Conservation (phyloP, 2,888 invertebrate species). For the Plemyria rubiginata region DNA sequence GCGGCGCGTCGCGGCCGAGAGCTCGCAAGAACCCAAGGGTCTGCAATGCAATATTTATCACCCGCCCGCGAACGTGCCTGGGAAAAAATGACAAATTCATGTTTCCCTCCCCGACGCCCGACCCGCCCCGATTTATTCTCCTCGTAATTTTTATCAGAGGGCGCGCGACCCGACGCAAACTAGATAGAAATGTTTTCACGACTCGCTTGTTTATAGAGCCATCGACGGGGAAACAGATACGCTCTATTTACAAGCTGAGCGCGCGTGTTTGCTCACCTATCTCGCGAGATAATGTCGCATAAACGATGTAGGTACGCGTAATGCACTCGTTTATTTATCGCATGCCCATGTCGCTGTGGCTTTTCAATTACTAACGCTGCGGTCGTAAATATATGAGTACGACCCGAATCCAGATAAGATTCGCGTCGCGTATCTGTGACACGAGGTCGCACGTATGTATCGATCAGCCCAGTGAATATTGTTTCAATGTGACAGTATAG, state of each 20-base stretch:
- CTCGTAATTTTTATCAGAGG: constrained; percentile 81
- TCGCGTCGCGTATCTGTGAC: constrained; percentile 56
- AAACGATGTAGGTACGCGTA: constrained; percentile 59
- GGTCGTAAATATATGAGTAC: constrained; percentile 46
- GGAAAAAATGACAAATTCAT: constrained; percentile 85
- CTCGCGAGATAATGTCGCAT: constrained; percentile 78
- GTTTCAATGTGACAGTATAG: constrained; percentile 71
- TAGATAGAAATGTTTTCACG: constrained; percentile 81
- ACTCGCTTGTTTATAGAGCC: constrained; percentile 81
- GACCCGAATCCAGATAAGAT: constrained; percentile 34
- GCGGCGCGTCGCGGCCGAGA: constrained; percentile 53
- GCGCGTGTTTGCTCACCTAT: constrained; percentile 74
- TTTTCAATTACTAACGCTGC: constrained; percentile 62
- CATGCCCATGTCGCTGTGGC: constrained; percentile 58
- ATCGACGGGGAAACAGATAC: constrained; percentile 79
- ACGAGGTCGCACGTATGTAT: constrained; percentile 61
- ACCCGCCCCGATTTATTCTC: constrained; percentile 75
- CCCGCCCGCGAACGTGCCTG: constrained; percentile 79
- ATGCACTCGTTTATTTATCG: constrained; percentile 64
- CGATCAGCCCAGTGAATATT: constrained; percentile 74
- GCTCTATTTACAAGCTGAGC: constrained; percentile 72
- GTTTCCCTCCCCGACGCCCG: constrained; percentile 63
- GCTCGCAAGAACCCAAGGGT: constrained; percentile 53
- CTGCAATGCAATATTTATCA: constrained; percentile 84
- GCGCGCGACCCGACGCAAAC: constrained; percentile 71